These are phyloP conservation scores for Anas platyrhynchos DNA, from an alignment of 2,113 vertebrate genomes.

Conservation along the genomic window DNA sequence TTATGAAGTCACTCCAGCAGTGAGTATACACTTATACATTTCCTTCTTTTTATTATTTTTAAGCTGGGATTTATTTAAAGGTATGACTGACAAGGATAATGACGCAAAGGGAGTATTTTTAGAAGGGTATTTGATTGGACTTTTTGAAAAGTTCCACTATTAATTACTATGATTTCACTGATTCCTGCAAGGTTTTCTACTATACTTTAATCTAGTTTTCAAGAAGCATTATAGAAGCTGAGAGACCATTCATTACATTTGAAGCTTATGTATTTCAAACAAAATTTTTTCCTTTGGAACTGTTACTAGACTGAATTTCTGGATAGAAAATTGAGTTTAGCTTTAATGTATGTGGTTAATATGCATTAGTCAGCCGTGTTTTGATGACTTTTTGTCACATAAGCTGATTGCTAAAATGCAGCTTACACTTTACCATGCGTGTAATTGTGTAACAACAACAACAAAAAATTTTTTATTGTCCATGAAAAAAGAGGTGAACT, in stretches of 20 bases:
- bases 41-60: conserved; percentile 28
- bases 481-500: not conserved
- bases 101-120: not conserved
- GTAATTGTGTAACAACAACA: not conserved
- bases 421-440: not conserved
- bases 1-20: not conserved
- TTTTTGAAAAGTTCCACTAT: not conserved
- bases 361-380: not conserved
- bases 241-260: not conserved
- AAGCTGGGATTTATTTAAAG: not conserved
- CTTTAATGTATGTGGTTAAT: not conserved
- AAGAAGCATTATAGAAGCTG: not conserved
- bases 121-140: not conserved
- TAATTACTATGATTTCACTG: not conserved
- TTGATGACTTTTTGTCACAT: not conserved
- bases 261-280: not conserved
- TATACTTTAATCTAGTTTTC: not conserved
- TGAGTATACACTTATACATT: not conserved
- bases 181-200: not conserved
- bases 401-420: not conserved
- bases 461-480: not conserved
- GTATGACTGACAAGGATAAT: not conserved
- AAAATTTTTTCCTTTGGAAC: not conserved
- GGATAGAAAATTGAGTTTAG: not conserved
- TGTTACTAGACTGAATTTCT: not conserved